These are phyloP conservation scores for Antedon mediterranea DNA, from an alignment of 53 echinoderm and acorn worm genomes.

Conservation along the genomic window DNA sequence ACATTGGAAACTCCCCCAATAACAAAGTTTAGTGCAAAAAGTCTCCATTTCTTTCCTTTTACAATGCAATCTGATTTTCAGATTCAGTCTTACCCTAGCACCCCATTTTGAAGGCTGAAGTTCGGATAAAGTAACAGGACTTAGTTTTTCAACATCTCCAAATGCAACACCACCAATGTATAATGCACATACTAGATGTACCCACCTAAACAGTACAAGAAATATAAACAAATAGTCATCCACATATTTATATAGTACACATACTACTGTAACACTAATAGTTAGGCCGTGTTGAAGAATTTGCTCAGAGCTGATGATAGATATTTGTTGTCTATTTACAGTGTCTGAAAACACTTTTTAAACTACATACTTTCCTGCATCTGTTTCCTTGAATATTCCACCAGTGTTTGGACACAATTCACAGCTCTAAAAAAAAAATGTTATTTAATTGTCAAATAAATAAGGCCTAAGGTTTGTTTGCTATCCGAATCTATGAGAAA, in stretches of 20 bases:
- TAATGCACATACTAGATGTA: constrained; percentile 89
- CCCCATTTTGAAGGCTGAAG: constrained; percentile 84
- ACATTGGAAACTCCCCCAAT: too few relatives aligned
- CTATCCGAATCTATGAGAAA: too few relatives aligned
- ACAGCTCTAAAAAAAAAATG: constrained; percentile 46
- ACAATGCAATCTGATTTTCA: constrained; percentile 66
- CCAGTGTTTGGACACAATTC: constrained; percentile 90
- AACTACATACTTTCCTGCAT: constrained; percentile 68
- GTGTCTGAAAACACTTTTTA: too few relatives aligned
- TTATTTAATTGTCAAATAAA: too few relatives aligned
- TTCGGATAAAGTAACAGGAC: constrained; percentile 92
- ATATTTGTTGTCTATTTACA: too few relatives aligned
- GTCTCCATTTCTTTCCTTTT: too few relatives aligned
- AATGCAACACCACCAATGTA: constrained; percentile 90
- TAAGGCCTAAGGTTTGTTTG: too few relatives aligned
- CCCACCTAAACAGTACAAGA: constrained; percentile 46
- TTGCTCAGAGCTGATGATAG: too few relatives aligned
- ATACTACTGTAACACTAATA: too few relatives aligned
- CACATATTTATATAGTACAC: not conserved
- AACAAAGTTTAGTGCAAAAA: too few relatives aligned
- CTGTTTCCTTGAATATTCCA: constrained; percentile 97
- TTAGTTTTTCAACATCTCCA: constrained; percentile 78
- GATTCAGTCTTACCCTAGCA: constrained; percentile 85
- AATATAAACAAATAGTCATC: not conserved
- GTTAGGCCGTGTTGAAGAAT: too few relatives aligned